Conservation (phyloP, 37 sponge, comb jelly and placozoan genomes). For the Agelas oroides region DNA sequence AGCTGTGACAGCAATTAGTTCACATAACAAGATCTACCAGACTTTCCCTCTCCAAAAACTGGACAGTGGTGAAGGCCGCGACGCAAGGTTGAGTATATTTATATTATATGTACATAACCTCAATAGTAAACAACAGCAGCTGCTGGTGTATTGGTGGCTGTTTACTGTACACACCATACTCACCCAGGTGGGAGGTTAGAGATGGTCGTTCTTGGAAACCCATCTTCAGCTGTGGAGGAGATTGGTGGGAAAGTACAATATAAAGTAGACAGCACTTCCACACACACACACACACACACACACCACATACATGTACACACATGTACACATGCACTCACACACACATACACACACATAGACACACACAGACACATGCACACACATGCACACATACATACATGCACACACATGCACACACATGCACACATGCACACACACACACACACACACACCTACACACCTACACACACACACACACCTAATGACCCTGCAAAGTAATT, state of each 20-base stretch:
- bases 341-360: slow-evolving; percentile 22
- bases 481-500: slow-evolving; percentile 54
- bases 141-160: too few species aligned
- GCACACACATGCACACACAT: slow-evolving; percentile 10
- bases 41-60: too few species aligned
- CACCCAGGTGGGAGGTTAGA: slow-evolving; percentile 42
- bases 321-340: background rate
- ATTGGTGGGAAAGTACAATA: background rate
- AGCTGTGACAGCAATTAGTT: too few species aligned
- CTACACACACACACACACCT: slow-evolving; percentile 13
- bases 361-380: slow-evolving; percentile 12
- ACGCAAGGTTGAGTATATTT: too few species aligned
- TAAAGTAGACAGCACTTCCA: background rate
- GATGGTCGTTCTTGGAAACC: slow-evolving; percentile 55
- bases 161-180: background rate
- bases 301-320: slow-evolving; percentile 1
- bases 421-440: slow-evolving; percentile 1
- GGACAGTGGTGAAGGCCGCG: too few species aligned
- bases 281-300: background rate
- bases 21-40: too few species aligned
- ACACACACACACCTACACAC: slow-evolving; percentile 35
- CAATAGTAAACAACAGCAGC: too few species aligned
- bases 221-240: background rate
- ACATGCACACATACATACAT: slow-evolving; percentile 10
- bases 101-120: too few species aligned